Percentiles rank a stretch among this genome's conserved stretches.
Conservation (phyloP, 2,888 invertebrate genomes). For the Noctua pronuba region DNA sequence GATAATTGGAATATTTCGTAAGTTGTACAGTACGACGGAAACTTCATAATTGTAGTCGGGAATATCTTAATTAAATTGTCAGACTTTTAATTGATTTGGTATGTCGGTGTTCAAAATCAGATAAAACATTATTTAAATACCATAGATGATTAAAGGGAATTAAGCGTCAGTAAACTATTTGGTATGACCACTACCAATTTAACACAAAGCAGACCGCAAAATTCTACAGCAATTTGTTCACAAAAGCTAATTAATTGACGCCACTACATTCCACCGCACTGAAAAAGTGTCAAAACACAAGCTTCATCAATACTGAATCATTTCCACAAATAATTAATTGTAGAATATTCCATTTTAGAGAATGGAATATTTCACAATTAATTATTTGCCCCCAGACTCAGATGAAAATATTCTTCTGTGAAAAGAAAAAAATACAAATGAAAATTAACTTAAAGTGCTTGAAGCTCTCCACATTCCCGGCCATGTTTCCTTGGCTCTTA, state of each 20-base stretch:
- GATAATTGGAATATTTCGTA: constrained; percentile 75
- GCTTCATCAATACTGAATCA: neutral
- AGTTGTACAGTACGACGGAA: constrained; percentile 54
- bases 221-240: constrained; percentile 32
- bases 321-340: neutral
- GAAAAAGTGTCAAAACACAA: constrained; percentile 23
- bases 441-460: constrained; percentile 77
- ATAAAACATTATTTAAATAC: neutral
- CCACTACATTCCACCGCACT: constrained; percentile 8
- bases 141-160: neutral
- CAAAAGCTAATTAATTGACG: constrained; percentile 47
- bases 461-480: constrained; percentile 74
- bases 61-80: constrained; percentile 48
- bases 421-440: constrained; percentile 69
- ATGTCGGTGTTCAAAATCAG: neutral
- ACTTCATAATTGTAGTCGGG: constrained; percentile 66
- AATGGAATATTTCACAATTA: too few relatives aligned
- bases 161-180: neutral
- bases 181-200: constrained; percentile 29
- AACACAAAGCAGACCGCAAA: constrained; percentile 44
- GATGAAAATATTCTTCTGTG: neutral
- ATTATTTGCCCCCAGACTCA: neutral
- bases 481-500: constrained; percentile 80
- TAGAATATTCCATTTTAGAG: neutral
- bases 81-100: constrained; percentile 7